Evolutionary conservation across 2,888 invertebrate species (phyloP), one percentile per base, ranked within the genome.

Genomic region (Scrobipalpa costella): DNA sequence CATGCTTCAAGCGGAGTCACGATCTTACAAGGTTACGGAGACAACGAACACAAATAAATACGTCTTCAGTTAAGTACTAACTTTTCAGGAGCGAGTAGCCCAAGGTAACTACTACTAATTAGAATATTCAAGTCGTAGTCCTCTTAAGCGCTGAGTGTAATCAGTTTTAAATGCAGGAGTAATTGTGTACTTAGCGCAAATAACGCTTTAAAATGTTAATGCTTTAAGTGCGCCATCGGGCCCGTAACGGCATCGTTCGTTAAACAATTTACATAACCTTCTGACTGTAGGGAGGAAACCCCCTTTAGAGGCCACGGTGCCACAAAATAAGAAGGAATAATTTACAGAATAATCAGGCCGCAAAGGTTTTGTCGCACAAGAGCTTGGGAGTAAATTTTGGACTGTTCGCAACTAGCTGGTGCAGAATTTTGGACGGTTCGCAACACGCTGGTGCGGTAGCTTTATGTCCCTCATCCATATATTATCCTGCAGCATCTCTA

Each of bases 241-340:
- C 72, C 71, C 70, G 78, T 77, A 80, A 82, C 78, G 78, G 80
- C 75, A 77, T 70, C 80, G 79, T 84, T 84, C 78, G 82, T 85
- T 84, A 82, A 85, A 85, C 86, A 84, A 86, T 88, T 87, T 85
- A 85, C 86, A 85, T 86, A 85, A 81, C 81, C 78, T 79, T 78
- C 74, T 69, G 75, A 72, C 73, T 71, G 67, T 67, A 66, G 68
- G 63, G 68, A 27, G 64, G 64, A n/a, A n/a, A n/a, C n/a, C n/a
- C n/a, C n/a, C 52, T 34, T 57, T 55, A 15, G 49, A 57, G 55
- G 49, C 63, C 57, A 64, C n/a, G 50, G 65, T 61, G 64, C 65
- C 63, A 52, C 34, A 65, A 67, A 55, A 66, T 68, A 69, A 70
- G 68, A 67, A 66, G 67, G 66, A 64, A 68, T 64, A 70, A 70